Evolutionary conservation across 2,888 invertebrate genomes (phyloP).

Genomic region (Tenthredo notha): DNA sequence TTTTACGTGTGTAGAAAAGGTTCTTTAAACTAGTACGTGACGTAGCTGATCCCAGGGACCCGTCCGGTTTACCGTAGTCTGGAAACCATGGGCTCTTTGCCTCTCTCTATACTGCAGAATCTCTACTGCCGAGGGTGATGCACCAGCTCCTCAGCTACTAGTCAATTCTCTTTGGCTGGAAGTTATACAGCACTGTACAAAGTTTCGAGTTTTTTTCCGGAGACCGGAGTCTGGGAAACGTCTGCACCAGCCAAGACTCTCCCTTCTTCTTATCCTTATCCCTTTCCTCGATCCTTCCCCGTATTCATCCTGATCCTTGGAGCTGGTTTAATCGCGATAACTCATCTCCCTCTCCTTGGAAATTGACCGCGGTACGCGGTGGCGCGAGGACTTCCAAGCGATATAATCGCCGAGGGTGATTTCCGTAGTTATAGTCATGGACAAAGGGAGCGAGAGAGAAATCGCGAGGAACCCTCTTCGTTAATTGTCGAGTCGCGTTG

Average conservation of each 20-base stretch:
- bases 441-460: conserved; percentile 33
- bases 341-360: background rate
- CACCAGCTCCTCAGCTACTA: conserved; percentile 63
- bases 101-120: background rate
- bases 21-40: conserved; percentile 38
- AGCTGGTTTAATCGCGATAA: conserved; percentile 38
- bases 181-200: conserved; percentile 30
- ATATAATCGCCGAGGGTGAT: conserved; percentile 41
- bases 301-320: background rate
- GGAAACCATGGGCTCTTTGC: conserved; percentile 16
- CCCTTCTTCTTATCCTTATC: background rate
- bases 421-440: conserved; percentile 15
- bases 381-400: conserved; percentile 23
- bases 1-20: conserved; percentile 18
- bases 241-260: conserved; percentile 8
- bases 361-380: conserved; percentile 28
- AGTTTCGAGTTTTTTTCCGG: conserved; percentile 16
- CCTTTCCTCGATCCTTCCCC: background rate
- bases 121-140: conserved; percentile 17
- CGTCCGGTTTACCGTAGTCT: conserved; percentile 1
- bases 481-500: conserved; percentile 40
- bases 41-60: background rate
- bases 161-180: conserved; percentile 75
- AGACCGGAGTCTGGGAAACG: background rate
- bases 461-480: conserved; percentile 20